Conservation (phyloP, 2,797 vertebrate genomes). For the Sebastes iracundus region DNA sequence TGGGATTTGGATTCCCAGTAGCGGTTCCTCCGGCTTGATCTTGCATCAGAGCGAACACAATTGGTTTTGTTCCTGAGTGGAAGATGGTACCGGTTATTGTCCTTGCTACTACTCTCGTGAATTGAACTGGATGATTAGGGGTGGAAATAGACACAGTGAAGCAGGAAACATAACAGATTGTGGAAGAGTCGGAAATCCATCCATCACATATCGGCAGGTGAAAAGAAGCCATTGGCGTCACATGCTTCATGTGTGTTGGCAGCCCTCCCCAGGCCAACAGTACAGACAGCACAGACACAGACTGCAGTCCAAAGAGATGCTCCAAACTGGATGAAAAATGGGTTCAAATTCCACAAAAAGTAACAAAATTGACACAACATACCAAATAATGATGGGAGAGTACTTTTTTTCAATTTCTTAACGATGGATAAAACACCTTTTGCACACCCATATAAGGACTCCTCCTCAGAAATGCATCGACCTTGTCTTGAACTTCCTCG, state of each 20-base stretch:
- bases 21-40: neutral
- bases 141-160: neutral
- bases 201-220: neutral
- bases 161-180: neutral
- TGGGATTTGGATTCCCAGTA: neutral
- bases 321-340: neutral
- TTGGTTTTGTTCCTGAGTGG: neutral
- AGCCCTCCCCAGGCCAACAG: neutral
- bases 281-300: neutral
- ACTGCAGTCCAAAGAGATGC: neutral
- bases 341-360: neutral
- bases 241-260: neutral
- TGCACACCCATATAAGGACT: neutral
- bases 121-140: neutral
- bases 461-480: neutral
- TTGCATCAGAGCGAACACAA: neutral
- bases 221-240: neutral
- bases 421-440: no score
- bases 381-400: no score
- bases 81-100: neutral
- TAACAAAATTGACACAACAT: neutral
- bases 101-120: neutral
- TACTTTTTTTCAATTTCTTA: no score
- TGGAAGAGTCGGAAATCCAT: neutral
- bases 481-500: constrained; percentile 7